phyloP scores from a whole-genome alignment of 2,888 invertebrate genomes.

The Drosophila bunnanda region DNA sequence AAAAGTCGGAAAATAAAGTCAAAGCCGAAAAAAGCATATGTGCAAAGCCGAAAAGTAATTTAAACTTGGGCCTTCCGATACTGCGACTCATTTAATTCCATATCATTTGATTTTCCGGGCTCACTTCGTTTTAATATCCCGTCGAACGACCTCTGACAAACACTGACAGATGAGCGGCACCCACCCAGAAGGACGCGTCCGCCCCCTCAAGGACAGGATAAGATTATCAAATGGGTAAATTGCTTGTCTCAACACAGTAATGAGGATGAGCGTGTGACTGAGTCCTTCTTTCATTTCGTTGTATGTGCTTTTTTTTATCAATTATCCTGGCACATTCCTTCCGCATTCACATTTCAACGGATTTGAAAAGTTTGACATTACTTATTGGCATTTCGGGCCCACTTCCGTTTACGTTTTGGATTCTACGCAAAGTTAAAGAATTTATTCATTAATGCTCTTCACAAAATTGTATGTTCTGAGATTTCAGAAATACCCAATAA shows the following conservation, averaged over 20 bases:
- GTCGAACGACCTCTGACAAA: conserved; percentile 57
- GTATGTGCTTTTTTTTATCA: conserved; percentile 57
- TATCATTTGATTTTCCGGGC: conserved; percentile 23
- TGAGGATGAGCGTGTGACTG: conserved; percentile 51
- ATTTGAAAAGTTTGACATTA: conserved; percentile 32
- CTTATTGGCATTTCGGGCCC: conserved; percentile 52
- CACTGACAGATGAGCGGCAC: conserved; percentile 34
- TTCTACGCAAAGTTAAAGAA: conserved; percentile 5
- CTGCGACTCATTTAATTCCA: conserved; percentile 22
- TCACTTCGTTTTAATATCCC: conserved; percentile 54
- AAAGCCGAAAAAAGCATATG: conserved; percentile 4
- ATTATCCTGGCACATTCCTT: conserved; percentile 60
- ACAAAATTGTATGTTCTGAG: conserved; percentile 6
- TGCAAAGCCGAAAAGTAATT: conserved; percentile 56
- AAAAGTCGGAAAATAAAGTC: conserved; percentile 33
- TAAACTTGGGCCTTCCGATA: conserved; percentile 52
- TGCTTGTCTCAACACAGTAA: conserved; percentile 74
- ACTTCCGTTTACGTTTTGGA: conserved; percentile 7
- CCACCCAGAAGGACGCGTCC: not conserved
- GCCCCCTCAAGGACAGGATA: conserved; percentile 55
- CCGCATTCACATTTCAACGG: conserved; percentile 31
- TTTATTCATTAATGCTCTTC: conserved; percentile 16
- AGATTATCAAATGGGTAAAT: conserved; percentile 73
- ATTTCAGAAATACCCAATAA: not conserved
- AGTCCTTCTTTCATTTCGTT: conserved; percentile 43